Evolutionary conservation across 2,888 invertebrate genomes (phyloP).

Genomic region (Galerucella pusilla): DNA sequence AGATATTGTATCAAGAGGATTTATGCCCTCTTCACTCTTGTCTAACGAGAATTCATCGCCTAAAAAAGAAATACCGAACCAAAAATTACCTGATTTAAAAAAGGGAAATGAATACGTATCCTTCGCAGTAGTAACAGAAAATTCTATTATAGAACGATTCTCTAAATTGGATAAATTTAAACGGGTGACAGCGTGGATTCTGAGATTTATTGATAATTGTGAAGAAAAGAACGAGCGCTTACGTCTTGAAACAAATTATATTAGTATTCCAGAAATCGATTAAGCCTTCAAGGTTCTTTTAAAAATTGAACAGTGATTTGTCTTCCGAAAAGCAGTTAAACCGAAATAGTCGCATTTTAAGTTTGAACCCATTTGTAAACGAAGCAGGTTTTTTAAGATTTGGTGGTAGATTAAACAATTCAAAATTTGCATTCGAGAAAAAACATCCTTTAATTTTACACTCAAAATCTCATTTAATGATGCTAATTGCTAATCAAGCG

Average conservation of each 20-base stretch:
- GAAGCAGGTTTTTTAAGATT: constrained; percentile 8
- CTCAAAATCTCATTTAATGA: background rate
- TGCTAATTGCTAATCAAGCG: background rate
- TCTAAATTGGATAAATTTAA: too few species aligned
- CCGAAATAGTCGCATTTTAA: background rate
- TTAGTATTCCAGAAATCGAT: too few species aligned
- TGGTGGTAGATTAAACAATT: constrained; percentile 13
- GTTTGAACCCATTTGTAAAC: background rate
- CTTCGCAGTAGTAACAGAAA: too few species aligned
- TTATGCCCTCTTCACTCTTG: background rate
- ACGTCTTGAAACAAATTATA: too few species aligned
- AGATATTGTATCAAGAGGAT: background rate
- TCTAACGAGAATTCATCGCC: background rate
- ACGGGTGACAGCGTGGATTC: too few species aligned
- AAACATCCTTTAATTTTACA: constrained; percentile 14
- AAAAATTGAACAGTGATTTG: too few species aligned
- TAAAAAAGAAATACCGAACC: background rate
- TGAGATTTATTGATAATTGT: too few species aligned
- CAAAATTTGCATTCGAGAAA: constrained; percentile 7
- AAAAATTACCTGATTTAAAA: background rate
- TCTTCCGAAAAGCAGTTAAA: background rate
- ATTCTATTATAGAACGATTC: too few species aligned
- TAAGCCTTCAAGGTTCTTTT: too few species aligned
- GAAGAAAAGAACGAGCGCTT: too few species aligned
- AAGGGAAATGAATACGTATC: background rate